Conservation (phyloP, 2,113 vertebrate species). For the Phocoena phocoena region DNA sequence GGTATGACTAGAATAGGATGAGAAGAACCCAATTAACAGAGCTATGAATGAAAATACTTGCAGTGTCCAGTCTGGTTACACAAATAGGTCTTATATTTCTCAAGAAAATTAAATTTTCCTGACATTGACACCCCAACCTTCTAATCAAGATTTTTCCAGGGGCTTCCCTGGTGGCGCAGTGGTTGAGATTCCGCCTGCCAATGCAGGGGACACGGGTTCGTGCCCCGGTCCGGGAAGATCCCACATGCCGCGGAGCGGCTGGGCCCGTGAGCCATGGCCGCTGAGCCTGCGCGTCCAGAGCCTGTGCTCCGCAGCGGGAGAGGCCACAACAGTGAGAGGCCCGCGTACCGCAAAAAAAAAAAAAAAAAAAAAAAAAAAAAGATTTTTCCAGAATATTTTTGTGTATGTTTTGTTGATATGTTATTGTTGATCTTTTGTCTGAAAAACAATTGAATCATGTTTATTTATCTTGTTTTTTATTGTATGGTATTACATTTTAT, state of each 20-base stretch:
- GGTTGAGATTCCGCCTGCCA: too few relatives aligned
- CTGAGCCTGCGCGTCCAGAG: too few relatives aligned
- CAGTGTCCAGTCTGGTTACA: not conserved
- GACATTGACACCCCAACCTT: not conserved
- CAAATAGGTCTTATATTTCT: not conserved
- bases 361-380: not conserved
- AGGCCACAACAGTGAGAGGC: too few relatives aligned
- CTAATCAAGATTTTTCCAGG: not conserved
- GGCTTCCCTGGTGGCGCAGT: too few relatives aligned
- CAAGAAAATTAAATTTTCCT: not conserved
- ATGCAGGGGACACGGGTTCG: too few relatives aligned
- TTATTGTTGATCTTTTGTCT: not conserved
- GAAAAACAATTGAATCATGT: not conserved
- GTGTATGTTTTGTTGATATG: not conserved
- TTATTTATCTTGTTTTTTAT: slow-evolving; percentile 32
- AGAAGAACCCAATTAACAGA: not conserved
- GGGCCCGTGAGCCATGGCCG: too few relatives aligned
- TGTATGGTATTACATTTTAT: not conserved
- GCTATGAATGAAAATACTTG: not conserved
- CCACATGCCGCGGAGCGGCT: too few relatives aligned
- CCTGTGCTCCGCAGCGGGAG: too few relatives aligned
- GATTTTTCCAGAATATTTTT: not conserved
- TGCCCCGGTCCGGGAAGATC: too few relatives aligned
- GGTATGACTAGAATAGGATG: not conserved
- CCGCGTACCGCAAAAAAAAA: too few relatives aligned